Conservation (phyloP, 2,888 invertebrate species). For the Drosophila nr. perissopoda region DNA sequence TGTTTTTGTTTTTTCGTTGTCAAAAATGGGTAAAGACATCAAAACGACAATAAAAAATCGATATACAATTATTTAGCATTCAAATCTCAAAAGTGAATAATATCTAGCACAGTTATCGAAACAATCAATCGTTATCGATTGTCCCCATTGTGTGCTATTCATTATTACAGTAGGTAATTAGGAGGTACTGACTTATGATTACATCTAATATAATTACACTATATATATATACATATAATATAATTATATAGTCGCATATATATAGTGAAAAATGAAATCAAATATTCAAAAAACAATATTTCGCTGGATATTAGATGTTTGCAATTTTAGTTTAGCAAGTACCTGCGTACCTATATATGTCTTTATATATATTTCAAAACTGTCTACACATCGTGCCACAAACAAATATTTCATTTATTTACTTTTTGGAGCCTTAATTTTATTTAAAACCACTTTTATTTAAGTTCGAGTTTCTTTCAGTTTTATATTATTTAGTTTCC, state of each 20-base stretch:
- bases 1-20: slow-evolving; percentile 74
- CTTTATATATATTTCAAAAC: background rate
- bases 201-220: background rate
- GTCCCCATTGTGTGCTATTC: slow-evolving; percentile 4
- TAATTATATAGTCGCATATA: background rate
- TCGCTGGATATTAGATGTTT: slow-evolving; percentile 3
- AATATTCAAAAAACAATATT: slow-evolving; percentile 32
- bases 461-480: background rate
- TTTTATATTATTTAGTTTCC: background rate
- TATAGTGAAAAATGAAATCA: slow-evolving; percentile 1
- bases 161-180: slow-evolving; percentile 1
- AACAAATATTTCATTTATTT: background rate
- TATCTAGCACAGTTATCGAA: slow-evolving; percentile 10
- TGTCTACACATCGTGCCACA: background rate
- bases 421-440: background rate
- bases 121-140: background rate
- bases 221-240: background rate
- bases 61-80: slow-evolving; percentile 61
- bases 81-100: slow-evolving; percentile 21
- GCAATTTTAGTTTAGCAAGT: slow-evolving; percentile 9
- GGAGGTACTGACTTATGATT: slow-evolving; percentile 14
- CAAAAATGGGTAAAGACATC: slow-evolving; percentile 84
- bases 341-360: slow-evolving; percentile 11
- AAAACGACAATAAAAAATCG: slow-evolving; percentile 58
- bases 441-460: background rate